Evolutionary conservation across 2,888 invertebrate species (phyloP).

Genomic region (Andrena chrysosceles): DNA sequence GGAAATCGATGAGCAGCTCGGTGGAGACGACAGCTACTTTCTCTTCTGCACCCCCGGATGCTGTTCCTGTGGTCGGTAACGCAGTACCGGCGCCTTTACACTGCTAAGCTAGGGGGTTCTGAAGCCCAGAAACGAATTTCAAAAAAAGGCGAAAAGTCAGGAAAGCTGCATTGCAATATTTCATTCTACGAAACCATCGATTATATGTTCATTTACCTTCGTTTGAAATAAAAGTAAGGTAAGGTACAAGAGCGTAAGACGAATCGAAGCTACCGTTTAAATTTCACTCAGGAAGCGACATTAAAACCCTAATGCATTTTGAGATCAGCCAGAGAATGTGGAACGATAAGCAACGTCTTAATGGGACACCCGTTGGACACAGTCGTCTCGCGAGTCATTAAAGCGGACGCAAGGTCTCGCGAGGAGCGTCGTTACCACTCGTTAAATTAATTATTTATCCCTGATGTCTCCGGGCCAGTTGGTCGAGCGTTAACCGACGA

Average conservation of each 20-base stretch:
- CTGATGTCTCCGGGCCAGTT: constrained; percentile 43
- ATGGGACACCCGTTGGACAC: constrained; percentile 5
- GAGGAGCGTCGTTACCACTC: constrained; percentile 40
- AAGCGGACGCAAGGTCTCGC: constrained; percentile 26
- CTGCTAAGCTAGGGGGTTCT: neutral
- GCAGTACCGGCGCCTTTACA: constrained; percentile 29
- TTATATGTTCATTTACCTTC: too few species aligned
- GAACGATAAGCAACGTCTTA: neutral
- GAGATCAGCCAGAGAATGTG: neutral
- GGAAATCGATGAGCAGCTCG: constrained; percentile 53
- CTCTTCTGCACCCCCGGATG: constrained; percentile 5
- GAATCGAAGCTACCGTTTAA: neutral
- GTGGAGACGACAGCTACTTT: constrained; percentile 8
- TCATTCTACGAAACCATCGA: too few species aligned
- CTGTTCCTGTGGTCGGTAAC: constrained; percentile 61
- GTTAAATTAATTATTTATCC: constrained; percentile 67
- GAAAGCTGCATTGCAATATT: constrained; percentile 9
- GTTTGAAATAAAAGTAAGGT: too few species aligned
- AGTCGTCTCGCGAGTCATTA: constrained; percentile 26
- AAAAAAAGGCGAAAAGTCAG: neutral
- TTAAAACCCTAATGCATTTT: constrained; percentile 5
- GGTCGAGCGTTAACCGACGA: constrained; percentile 50
- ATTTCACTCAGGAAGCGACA: neutral
- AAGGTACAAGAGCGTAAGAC: too few species aligned
- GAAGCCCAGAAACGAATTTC: neutral